Conservation (phyloP, 2,113 vertebrate species). For the Enhydra lutris region DNA sequence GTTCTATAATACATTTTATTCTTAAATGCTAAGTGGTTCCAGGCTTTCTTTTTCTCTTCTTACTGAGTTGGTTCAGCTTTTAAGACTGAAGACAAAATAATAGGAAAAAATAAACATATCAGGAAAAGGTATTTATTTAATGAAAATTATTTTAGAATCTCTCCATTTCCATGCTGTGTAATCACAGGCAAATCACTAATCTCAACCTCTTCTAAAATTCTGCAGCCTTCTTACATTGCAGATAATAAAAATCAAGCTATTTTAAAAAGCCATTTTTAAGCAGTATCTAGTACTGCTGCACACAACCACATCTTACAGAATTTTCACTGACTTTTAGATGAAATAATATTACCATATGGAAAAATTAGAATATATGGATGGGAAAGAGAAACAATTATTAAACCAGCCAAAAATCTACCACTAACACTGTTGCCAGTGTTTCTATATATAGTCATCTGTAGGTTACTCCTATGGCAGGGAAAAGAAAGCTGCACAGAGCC, state of each 20-base stretch:
- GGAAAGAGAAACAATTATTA: background rate
- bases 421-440: background rate
- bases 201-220: background rate
- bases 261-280: background rate
- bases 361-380: background rate
- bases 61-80: background rate
- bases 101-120: background rate
- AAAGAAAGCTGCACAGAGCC: background rate
- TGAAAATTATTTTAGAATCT: background rate
- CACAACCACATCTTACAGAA: background rate
- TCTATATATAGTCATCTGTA: background rate
- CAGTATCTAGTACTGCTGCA: background rate
- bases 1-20: background rate
- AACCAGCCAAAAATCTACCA: background rate
- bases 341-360: background rate
- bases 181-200: background rate
- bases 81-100: background rate
- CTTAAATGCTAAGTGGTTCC: background rate
- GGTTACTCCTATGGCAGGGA: too few relatives aligned
- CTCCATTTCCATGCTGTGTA: background rate
- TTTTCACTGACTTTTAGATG: background rate
- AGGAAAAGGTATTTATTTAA: slow-evolving; percentile 1
- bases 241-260: background rate
- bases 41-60: background rate
- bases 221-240: background rate